Percentiles rank a stretch among this genome's conserved stretches.
Conservation (phyloP, 2,113 vertebrate species). For the Campylomormyrus numenius region DNA sequence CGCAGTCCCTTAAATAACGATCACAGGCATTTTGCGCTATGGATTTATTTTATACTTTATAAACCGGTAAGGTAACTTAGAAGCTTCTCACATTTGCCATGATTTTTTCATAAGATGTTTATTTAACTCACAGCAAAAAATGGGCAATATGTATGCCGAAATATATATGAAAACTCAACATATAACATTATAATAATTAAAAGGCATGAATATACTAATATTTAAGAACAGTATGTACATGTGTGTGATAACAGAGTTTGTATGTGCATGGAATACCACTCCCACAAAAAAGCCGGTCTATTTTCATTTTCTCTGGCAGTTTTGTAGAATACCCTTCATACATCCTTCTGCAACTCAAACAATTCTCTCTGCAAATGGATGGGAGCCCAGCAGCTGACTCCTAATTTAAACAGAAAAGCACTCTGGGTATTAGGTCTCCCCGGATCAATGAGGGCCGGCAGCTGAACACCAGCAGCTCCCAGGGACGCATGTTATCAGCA, state of each 20-base stretch:
- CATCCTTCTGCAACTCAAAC: slow-evolving; percentile 40
- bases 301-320: slow-evolving; percentile 21
- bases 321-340: slow-evolving; percentile 51
- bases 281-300: neutral
- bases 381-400: slow-evolving; percentile 46
- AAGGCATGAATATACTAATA: neutral
- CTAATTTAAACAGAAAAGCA: slow-evolving; percentile 60
- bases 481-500: slow-evolving; percentile 22
- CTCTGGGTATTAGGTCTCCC: slow-evolving; percentile 49
- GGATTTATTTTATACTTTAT: neutral
- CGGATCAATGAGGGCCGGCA: slow-evolving; percentile 54
- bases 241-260: neutral
- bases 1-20: neutral
- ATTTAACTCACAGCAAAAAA: neutral
- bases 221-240: neutral
- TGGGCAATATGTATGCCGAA: neutral
- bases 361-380: slow-evolving; percentile 43
- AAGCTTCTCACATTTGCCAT: neutral
- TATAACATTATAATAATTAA: neutral
- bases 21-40: neutral
- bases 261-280: neutral
- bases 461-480: slow-evolving; percentile 37
- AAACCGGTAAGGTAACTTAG: neutral
- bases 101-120: neutral
- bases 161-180: neutral